Base-by-base conservation (phyloP, 2,113 vertebrate species). In the Sialia sialis region DNA sequence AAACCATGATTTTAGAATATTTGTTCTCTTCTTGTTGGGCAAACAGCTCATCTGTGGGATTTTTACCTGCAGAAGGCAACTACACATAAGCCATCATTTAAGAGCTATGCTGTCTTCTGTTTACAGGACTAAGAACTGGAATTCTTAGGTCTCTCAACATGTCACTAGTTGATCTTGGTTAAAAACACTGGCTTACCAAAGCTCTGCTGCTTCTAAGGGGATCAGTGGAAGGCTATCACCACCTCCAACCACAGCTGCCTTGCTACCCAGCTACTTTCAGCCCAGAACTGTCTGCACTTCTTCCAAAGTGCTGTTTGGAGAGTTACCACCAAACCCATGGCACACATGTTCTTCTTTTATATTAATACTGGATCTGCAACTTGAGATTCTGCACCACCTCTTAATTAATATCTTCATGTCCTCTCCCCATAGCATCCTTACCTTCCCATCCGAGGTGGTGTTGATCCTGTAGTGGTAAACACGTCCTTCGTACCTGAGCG, bases 401-500 rank as follows among this genome's bases (percentile, higher is more conserved):
- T 49, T 32, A 32, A 34, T 6, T 11, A 32, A 15, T 0, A 29
- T 1, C 60, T 26, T 18, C 27, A 17, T 6, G 58, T 73, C 21
- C 44, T 51, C 32, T 68, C 41, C 56, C n/a, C 62, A 11, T 39
- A 49, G 52, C 43, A 8, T 34, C 39, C 97, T 97, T 84, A 99
- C 99, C 99, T 99, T 99, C 91, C 98, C 98, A 52, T 99, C 99
- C 1, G 99, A 96, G 84, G 98, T 97, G 25, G 99, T 99, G 95
- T 99, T 99, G 98, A 99, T 99, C 96, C 99, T 98, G 98, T 99
- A 99, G 98, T 99, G 99, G 98, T 99, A 99, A 70, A 99, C 99
- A 11, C 99, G 98, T 16, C 99, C 99, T 90, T 99, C 99, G 13
- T 99, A 99, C 95, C 99, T 98, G 94, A 99, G 98, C 14, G 99